These are phyloP conservation scores for Drosophila cognata DNA, from an alignment of 2,888 invertebrate genomes.

Conservation along the genomic window DNA sequence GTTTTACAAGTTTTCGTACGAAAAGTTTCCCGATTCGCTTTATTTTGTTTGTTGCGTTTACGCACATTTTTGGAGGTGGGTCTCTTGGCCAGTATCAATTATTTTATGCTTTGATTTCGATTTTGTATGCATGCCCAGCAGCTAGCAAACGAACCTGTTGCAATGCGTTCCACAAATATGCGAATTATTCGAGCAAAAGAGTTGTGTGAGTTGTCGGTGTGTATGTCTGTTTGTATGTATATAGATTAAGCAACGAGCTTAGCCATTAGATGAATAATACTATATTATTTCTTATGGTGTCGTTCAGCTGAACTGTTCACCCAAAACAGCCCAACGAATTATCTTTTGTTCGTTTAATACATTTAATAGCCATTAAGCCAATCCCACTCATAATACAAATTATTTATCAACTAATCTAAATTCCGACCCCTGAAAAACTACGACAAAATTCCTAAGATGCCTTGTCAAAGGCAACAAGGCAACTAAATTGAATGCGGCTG, in stretches of 20 bases:
- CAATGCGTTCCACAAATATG: slow-evolving; percentile 61
- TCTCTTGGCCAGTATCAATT: slow-evolving; percentile 62
- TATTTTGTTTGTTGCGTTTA: slow-evolving; percentile 50
- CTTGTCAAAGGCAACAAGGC: slow-evolving; percentile 24
- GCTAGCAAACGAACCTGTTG: slow-evolving; percentile 66
- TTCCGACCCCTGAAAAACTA: slow-evolving; percentile 39
- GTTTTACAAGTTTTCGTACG: slow-evolving; percentile 44
- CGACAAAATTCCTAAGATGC: slow-evolving; percentile 47
- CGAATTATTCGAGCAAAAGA: slow-evolving; percentile 18
- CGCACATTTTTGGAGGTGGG: slow-evolving; percentile 60
- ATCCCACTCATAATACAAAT: slow-evolving; percentile 50
- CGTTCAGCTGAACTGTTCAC: background rate
- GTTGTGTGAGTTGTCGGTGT: background rate
- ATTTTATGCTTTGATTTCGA: slow-evolving; percentile 43
- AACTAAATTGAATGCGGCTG: slow-evolving; percentile 17
- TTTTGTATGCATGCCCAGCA: slow-evolving; percentile 26
- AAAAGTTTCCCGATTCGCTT: slow-evolving; percentile 67
- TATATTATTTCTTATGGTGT: background rate
- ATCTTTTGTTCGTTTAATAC: background rate
- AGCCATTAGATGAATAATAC: background rate
- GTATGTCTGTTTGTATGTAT: background rate
- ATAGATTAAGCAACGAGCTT: background rate
- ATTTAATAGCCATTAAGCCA: slow-evolving; percentile 63
- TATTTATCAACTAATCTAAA: slow-evolving; percentile 58
- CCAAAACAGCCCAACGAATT: background rate